Percentiles rank a stretch among this genome's conserved stretches.
These are phyloP conservation scores for Rotaria magnacalcarata DNA, from an alignment of 2,888 invertebrate genomes.

Conservation along the genomic window DNA sequence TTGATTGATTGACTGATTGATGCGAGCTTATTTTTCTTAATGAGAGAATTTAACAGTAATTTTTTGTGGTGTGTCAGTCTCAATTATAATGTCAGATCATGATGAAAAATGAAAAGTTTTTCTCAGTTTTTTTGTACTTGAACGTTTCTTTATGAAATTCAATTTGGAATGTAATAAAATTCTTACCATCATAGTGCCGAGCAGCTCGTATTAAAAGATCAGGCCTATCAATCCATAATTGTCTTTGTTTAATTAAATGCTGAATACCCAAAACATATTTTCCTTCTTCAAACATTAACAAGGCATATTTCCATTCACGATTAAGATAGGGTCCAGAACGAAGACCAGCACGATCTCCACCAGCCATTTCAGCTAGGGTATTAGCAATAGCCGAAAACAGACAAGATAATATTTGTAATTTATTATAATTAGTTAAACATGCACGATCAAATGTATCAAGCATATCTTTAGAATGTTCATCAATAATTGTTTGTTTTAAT, in stretches of 20 bases:
- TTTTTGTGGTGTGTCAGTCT: too few relatives aligned
- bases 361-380: constrained; percentile 59
- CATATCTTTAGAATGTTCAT: neutral
- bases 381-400: constrained; percentile 55
- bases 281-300: constrained; percentile 56
- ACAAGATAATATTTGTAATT: constrained; percentile 3
- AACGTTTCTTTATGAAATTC: too few relatives aligned
- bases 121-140: too few relatives aligned
- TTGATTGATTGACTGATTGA: too few relatives aligned
- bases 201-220: constrained; percentile 61
- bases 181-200: constrained; percentile 62
- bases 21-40: too few relatives aligned
- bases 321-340: constrained; percentile 62
- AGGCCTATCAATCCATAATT: constrained; percentile 57
- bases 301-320: constrained; percentile 58
- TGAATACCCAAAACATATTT: neutral
- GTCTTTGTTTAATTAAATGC: constrained; percentile 38
- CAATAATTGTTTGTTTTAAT: constrained; percentile 4
- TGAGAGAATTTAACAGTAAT: too few relatives aligned
- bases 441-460: neutral
- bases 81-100: too few relatives aligned
- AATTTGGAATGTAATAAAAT: too few relatives aligned
- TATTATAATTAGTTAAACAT: neutral
- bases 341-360: constrained; percentile 58
- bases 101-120: too few relatives aligned